phyloP scores from a whole-genome alignment of 2,888 invertebrate genomes.

The Eilema depressum region DNA sequence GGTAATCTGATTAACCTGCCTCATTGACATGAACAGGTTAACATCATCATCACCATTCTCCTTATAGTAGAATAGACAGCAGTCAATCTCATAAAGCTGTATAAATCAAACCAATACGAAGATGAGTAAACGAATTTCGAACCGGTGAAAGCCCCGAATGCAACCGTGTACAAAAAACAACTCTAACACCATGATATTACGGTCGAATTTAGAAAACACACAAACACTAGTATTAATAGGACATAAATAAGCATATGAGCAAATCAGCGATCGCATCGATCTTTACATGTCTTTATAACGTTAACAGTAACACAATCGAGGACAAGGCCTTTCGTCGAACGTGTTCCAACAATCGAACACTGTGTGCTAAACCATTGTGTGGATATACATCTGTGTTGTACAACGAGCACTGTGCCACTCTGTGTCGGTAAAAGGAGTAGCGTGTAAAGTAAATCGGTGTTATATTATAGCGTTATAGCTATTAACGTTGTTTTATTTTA shows the following conservation, averaged over 20 bases:
- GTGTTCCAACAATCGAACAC: conserved; percentile 36
- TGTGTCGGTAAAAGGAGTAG: conserved; percentile 5
- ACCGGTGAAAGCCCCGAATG: neutral
- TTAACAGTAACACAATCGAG: conserved; percentile 42
- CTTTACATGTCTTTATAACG: conserved; percentile 46
- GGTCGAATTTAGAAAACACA: neutral
- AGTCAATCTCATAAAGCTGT: too few species aligned
- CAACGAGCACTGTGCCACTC: conserved; percentile 10
- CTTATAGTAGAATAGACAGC: too few species aligned
- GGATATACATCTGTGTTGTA: conserved; percentile 12
- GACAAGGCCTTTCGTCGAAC: conserved; percentile 45
- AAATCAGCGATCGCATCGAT: conserved; percentile 32
- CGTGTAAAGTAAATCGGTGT: conserved; percentile 10
- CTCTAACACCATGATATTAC: neutral
- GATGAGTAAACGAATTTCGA: too few species aligned
- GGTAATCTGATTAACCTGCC: too few species aligned
- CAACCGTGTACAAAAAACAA: neutral
- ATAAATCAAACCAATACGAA: too few species aligned
- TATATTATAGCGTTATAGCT: neutral
- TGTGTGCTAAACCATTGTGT: conserved; percentile 15
- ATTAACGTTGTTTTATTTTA: neutral
- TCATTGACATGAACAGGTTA: too few species aligned
- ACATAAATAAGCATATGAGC: conserved; percentile 7
- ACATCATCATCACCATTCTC: too few species aligned
- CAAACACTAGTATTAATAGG: neutral